These are phyloP conservation scores for Tachina grossa DNA, from an alignment of 2,888 invertebrate species.

Conservation along the genomic window DNA sequence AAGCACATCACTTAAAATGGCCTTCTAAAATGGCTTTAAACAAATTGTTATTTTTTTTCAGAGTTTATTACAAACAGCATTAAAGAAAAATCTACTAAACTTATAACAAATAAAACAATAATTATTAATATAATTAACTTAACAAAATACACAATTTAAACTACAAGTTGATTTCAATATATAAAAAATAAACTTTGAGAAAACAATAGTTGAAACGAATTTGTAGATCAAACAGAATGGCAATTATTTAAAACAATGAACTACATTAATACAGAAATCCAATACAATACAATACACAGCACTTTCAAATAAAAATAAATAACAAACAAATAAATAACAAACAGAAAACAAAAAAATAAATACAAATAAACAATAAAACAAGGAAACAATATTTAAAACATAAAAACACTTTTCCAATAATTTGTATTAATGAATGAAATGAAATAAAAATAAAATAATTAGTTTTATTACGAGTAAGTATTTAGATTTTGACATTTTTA, in stretches of 20 bases:
- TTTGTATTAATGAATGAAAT: constrained; percentile 17
- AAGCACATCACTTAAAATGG: constrained; percentile 72
- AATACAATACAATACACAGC: constrained; percentile 32
- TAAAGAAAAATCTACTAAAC: constrained; percentile 31
- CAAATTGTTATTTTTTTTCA: constrained; percentile 71
- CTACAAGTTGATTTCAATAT: constrained; percentile 43
- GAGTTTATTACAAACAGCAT: constrained; percentile 65
- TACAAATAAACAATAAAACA: neutral
- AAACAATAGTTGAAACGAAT: constrained; percentile 47
- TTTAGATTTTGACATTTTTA: no score
- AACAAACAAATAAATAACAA: constrained; percentile 23
- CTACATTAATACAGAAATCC: constrained; percentile 31
- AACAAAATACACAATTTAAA: constrained; percentile 49
- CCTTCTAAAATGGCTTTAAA: constrained; percentile 71
- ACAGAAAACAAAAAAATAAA: constrained; percentile 20
- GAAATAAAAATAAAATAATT: constrained; percentile 9
- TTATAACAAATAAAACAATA: constrained; percentile 12
- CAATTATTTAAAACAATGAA: constrained; percentile 63
- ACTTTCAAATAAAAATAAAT: constrained; percentile 36
- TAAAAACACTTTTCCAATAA: constrained; percentile 49
- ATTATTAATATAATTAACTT: constrained; percentile 19
- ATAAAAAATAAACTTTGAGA: constrained; percentile 14
- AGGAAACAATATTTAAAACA: neutral
- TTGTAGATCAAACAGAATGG: constrained; percentile 41
- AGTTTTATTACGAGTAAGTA: no score